Conservation (phyloP, 1,140 invertebrate species). For the Drosophila azteca region DNA sequence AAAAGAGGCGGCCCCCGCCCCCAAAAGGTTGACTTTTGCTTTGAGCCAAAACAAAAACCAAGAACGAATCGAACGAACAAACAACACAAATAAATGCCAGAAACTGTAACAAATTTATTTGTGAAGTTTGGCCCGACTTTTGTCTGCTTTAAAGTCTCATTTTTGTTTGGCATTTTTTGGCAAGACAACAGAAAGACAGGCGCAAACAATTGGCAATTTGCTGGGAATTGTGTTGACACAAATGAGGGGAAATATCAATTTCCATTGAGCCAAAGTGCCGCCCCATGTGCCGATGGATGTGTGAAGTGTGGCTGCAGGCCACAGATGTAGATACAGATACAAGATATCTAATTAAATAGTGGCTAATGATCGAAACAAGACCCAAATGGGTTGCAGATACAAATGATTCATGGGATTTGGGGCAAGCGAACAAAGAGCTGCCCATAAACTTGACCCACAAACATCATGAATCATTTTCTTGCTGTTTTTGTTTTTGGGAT, state of each 20-base stretch:
- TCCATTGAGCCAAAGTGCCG: constrained; percentile 9
- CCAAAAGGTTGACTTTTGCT: constrained; percentile 28
- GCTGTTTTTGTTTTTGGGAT: not conserved
- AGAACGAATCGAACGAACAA: constrained; percentile 13
- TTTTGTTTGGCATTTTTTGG: constrained; percentile 31
- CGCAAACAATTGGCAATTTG: constrained; percentile 68
- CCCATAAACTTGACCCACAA: constrained; percentile 49
- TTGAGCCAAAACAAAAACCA: constrained; percentile 17
- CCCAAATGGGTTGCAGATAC: constrained; percentile 16
- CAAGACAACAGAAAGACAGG: constrained; percentile 3
- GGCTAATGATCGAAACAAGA: constrained; percentile 22
- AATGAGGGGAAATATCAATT: constrained; percentile 23
- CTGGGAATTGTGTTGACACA: constrained; percentile 60
- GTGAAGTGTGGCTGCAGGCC: constrained; percentile 8
- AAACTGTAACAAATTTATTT: constrained; percentile 70
- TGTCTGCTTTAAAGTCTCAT: constrained; percentile 10
- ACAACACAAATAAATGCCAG: not conserved
- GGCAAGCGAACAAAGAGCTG: constrained; percentile 16
- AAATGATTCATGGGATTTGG: constrained; percentile 33
- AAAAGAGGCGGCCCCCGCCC: constrained; percentile 16
- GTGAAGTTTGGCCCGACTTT: constrained; percentile 43
- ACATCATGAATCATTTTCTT: constrained; percentile 40
- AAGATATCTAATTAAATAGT: constrained; percentile 43
- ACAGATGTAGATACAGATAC: constrained; percentile 12
- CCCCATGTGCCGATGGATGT: constrained; percentile 20